Conservation (phyloP, 2,888 invertebrate genomes). For the Chloroclysta siterata region DNA sequence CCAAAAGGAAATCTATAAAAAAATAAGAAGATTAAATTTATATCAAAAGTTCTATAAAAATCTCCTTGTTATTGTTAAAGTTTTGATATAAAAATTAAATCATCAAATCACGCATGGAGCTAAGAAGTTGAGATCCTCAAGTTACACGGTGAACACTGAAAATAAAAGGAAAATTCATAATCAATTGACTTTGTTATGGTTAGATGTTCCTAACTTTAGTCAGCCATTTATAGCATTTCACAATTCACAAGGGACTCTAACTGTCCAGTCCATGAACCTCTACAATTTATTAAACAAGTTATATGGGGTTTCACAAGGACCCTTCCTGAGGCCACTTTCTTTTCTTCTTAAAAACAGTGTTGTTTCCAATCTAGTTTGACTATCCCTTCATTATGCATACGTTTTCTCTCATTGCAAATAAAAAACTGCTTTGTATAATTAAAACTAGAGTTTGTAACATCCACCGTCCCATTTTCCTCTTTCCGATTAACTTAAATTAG, state of each 20-base stretch:
- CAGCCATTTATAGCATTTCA: neutral
- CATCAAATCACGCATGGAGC: neutral
- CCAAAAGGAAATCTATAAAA: neutral
- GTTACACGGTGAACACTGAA: neutral
- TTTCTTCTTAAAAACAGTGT: conserved; percentile 22
- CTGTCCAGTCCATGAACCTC: neutral
- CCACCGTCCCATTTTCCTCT: conserved; percentile 84
- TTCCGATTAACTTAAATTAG: conserved; percentile 78
- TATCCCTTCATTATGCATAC: conserved; percentile 51
- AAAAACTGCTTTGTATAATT: conserved; percentile 71
- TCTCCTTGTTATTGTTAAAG: conserved; percentile 3
- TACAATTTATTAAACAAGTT: neutral
- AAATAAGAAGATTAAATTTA: neutral
- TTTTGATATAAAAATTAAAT: conserved; percentile 5
- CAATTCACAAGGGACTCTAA: too few species aligned
- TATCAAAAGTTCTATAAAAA: neutral
- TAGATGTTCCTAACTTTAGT: neutral
- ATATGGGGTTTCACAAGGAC: conserved; percentile 44
- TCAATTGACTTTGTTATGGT: neutral
- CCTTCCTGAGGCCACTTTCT: conserved; percentile 39
- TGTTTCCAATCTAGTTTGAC: conserved; percentile 35
- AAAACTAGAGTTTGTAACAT: conserved; percentile 72
- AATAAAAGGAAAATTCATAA: neutral
- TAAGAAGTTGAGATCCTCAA: neutral
- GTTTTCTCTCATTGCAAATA: conserved; percentile 54